Percentiles rank a stretch among this genome's conserved stretches.
Conservation (phyloP, 2,113 vertebrate species). For the Anhinga anhinga region DNA sequence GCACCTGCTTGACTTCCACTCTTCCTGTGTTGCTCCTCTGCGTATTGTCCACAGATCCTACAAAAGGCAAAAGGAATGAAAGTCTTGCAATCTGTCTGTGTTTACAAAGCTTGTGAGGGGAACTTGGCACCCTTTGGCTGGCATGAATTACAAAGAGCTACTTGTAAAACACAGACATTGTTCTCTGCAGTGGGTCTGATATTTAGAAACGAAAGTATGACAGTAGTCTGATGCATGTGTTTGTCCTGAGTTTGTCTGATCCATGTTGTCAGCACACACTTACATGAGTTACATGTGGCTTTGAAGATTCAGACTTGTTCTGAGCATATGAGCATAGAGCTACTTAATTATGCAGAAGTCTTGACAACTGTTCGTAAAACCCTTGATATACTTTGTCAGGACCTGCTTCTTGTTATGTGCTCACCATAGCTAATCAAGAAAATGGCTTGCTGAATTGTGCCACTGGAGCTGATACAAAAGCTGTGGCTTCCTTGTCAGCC, state of each 20-base stretch:
- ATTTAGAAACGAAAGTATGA: not conserved
- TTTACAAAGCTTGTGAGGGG: not conserved
- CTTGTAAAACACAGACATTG: not conserved
- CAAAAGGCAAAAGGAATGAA: not conserved
- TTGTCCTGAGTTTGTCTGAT: not conserved
- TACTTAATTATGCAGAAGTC: not conserved
- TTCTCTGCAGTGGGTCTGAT: not conserved
- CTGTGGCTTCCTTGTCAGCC: not conserved
- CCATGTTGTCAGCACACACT: not conserved
- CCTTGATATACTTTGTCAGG: not conserved
- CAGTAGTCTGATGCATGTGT: not conserved
- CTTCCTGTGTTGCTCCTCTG: rapidly evolving
- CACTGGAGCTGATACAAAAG: not conserved
- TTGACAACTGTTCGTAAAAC: not conserved
- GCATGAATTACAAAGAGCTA: not conserved
- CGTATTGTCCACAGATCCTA: not conserved
- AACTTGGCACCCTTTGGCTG: not conserved
- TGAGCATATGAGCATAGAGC: not conserved
- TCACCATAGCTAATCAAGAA: not conserved
- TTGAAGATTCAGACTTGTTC: not conserved
- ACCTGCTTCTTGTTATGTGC: not conserved
- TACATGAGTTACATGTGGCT: rapidly evolving
- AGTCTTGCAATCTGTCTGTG: not conserved
- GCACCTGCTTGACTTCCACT: not conserved
- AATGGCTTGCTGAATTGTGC: not conserved